Base-by-base conservation (phyloP, 2,113 vertebrate species). In the Oreochromis aureus region DNA sequence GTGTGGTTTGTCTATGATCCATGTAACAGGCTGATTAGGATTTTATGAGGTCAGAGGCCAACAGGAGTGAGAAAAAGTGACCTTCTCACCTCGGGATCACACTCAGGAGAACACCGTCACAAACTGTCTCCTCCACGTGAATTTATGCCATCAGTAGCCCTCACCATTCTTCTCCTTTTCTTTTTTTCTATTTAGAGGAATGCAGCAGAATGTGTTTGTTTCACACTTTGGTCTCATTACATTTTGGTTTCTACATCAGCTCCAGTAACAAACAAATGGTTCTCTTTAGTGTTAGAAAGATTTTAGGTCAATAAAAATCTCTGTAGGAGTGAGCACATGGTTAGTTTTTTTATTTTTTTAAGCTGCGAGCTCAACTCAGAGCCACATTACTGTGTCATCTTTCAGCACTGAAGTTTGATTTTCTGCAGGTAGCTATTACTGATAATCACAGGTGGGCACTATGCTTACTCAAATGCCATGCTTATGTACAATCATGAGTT, bases 1-100 rank as follows among this genome's bases (percentile, higher is more conserved):
- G 86, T 81, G 90, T 90, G 86, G 83, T 86, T 82, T 76, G 84
- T 88, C 71, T 76, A 61, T 85, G 88, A 92, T 84, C 90, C 92
- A 18, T 93, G 91, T 95, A 94, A 96, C 94, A 88, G 92, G 87
- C 73, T 83, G 88, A 92, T 95, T 92, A 89, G 89, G 88, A 46
- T 81, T 95, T 96, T 94, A 95, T 80, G 88, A 90, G 95, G 93
- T 95, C 87, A 93, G 36, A 91, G 93, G 93, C 96, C 94, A 95
- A 91, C 91, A 91, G 90, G 76, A 94, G 93, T 83, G 44, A 78
- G 80, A 82, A 85, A 44, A 46, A 61, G 56, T 84, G 84, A 92
- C 91, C 92, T 89, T 22, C 59, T 81, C 85, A 79, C 88, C 84
- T 83, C 24, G 8, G 76, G 93, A 92, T 93, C 89, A 92, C 58